Percentiles rank a stretch among this genome's conserved stretches.
These are phyloP conservation scores for Pseudobourletiella spinata DNA, from an alignment of 1,140 invertebrate genomes.

Conservation along the genomic window DNA sequence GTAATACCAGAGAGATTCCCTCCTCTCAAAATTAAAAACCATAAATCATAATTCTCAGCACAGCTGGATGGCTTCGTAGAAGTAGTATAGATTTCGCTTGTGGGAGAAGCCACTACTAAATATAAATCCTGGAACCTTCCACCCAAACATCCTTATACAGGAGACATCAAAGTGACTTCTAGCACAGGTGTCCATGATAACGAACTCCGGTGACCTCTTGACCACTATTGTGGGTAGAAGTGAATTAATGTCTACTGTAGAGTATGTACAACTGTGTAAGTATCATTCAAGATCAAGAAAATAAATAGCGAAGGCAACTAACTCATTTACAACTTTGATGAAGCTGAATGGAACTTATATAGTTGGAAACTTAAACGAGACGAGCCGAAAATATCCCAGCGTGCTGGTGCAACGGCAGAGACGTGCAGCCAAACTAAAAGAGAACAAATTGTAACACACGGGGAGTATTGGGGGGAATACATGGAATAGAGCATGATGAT, in stretches of 20 bases:
- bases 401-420: neutral
- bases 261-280: neutral
- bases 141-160: neutral
- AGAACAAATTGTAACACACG: neutral
- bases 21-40: no score
- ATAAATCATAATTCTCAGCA: no score
- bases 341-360: neutral
- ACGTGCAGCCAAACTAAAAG: neutral
- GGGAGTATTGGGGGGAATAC: neutral
- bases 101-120: no score
- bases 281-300: neutral
- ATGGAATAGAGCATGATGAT: neutral
- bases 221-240: no score
- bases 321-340: neutral
- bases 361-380: neutral
- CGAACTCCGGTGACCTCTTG: no score
- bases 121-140: neutral
- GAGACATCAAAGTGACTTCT: neutral
- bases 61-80: no score
- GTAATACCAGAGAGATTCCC: no score
- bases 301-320: neutral
- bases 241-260: neutral
- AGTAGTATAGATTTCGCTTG: no score
- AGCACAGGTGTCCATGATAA: no score
- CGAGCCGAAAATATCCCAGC: neutral